Conservation (phyloP, 2,888 invertebrate genomes). For the Eulithis testata region DNA sequence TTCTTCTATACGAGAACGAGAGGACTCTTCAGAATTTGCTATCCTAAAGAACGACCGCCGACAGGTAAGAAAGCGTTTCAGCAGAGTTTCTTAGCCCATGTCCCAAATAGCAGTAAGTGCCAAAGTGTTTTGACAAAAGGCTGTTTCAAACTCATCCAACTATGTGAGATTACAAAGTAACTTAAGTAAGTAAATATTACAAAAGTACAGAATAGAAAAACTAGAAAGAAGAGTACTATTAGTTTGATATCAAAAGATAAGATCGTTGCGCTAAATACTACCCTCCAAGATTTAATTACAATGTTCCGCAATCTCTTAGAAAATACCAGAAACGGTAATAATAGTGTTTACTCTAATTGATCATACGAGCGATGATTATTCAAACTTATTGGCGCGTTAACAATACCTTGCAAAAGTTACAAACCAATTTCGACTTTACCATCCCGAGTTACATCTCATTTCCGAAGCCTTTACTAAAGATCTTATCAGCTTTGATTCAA, state of each 20-base stretch:
- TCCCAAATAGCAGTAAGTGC: background rate
- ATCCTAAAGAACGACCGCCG: constrained; percentile 95
- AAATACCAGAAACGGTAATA: constrained; percentile 43
- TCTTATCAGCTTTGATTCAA: constrained; percentile 19
- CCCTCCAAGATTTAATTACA: constrained; percentile 32
- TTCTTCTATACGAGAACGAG: constrained; percentile 96
- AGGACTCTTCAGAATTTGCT: constrained; percentile 97
- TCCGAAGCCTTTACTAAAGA: constrained; percentile 13
- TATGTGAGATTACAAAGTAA: too few species aligned
- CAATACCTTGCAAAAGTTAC: constrained; percentile 4
- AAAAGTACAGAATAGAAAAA: constrained; percentile 8
- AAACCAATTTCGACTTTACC: constrained; percentile 25
- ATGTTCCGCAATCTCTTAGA: constrained; percentile 39
- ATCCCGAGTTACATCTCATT: constrained; percentile 26
- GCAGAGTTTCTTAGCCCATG: background rate
- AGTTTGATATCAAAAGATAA: constrained; percentile 24
- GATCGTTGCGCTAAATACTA: constrained; percentile 36
- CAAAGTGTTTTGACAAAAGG: background rate
- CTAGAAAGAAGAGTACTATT: background rate
- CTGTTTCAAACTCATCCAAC: background rate
- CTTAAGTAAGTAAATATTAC: too few species aligned
- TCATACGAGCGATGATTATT: constrained; percentile 38
- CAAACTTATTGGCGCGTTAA: constrained; percentile 42
- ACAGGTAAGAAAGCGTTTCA: constrained; percentile 83
- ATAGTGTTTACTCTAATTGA: constrained; percentile 45